phyloP scores from a whole-genome alignment of 2,888 invertebrate genomes.

The Flexamia atlantica region DNA sequence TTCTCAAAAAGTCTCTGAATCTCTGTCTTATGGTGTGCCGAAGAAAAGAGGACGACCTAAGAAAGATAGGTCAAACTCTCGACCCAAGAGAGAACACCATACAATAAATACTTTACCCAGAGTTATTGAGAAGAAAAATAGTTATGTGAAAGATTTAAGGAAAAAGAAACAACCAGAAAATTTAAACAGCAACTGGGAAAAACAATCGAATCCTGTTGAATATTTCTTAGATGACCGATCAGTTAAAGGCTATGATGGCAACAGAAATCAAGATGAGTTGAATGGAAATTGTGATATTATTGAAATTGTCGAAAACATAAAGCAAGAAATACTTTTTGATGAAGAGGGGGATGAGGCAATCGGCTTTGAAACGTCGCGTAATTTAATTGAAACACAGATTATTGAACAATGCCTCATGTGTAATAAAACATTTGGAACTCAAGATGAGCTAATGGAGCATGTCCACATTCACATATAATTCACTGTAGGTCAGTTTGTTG shows the following conservation, averaged over 20 bases:
- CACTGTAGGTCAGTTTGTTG: background rate
- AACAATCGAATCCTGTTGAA: background rate
- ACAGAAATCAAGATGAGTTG: background rate
- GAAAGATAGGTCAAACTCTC: background rate
- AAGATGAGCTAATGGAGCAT: background rate
- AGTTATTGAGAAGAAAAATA: background rate
- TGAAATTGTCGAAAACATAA: background rate
- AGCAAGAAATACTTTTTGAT: background rate
- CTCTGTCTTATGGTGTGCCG: background rate
- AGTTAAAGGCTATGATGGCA: background rate
- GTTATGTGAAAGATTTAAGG: background rate
- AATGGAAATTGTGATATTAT: background rate
- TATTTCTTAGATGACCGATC: background rate
- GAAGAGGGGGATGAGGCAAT: background rate
- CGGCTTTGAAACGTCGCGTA: no score
- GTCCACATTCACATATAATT: background rate
- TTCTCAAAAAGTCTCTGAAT: background rate
- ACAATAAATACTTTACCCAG: background rate
- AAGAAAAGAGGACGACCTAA: background rate
- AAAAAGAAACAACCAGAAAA: background rate
- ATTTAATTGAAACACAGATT: background rate
- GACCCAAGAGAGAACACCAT: background rate
- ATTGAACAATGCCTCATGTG: constrained; percentile 1
- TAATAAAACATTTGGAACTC: background rate
- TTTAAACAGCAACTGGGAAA: background rate